phyloP scores from a whole-genome alignment of 2,888 invertebrate species.

The Dynastes grantii region DNA sequence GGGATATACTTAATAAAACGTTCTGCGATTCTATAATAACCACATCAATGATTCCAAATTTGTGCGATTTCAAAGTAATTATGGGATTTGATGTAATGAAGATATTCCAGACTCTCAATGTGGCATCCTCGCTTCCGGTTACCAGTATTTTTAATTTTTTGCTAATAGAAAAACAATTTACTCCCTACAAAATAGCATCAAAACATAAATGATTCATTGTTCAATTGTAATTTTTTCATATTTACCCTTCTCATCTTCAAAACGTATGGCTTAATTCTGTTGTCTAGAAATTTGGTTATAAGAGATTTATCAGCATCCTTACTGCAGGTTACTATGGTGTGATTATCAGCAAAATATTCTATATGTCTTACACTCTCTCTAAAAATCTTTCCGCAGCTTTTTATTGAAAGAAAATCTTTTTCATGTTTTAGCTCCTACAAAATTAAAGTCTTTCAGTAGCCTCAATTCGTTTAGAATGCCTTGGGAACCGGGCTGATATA shows the following conservation, averaged over 20 bases:
- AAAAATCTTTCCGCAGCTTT: conserved; percentile 71
- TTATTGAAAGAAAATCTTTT: conserved; percentile 71
- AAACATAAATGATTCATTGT: background rate
- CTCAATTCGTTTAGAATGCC: no score
- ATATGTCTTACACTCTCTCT: conserved; percentile 72
- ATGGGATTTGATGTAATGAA: conserved; percentile 68
- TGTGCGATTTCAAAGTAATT: conserved; percentile 66
- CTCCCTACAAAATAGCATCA: conserved; percentile 70
- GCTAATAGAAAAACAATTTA: conserved; percentile 74
- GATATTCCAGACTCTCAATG: conserved; percentile 75
- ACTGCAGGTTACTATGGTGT: conserved; percentile 74
- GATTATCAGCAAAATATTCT: conserved; percentile 70
- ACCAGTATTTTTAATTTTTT: conserved; percentile 71
- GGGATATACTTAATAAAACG: conserved; percentile 73
- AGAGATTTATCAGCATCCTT: conserved; percentile 73
- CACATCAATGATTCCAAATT: conserved; percentile 72
- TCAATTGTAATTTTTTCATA: conserved; percentile 3
- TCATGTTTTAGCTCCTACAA: conserved; percentile 73
- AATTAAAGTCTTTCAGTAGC: background rate
- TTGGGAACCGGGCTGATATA: background rate
- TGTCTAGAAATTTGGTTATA: conserved; percentile 70
- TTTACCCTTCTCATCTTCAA: conserved; percentile 74
- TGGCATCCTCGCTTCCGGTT: conserved; percentile 74
- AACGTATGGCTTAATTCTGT: conserved; percentile 72
- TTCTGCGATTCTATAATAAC: conserved; percentile 71